Base-by-base conservation (phyloP, 2,888 invertebrate genomes). In the Norana najaformis region DNA sequence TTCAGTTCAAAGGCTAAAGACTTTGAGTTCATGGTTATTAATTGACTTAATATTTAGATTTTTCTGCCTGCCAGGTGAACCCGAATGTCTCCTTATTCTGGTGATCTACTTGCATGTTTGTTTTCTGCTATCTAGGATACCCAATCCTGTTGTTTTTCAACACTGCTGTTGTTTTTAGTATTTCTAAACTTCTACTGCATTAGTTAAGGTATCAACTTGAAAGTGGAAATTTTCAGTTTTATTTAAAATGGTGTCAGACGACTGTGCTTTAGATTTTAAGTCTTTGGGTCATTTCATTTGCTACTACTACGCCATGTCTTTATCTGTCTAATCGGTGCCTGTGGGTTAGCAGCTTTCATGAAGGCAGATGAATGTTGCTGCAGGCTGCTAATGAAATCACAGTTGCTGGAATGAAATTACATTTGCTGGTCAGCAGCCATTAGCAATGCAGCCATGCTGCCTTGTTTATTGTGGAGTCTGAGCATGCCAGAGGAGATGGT, bases 351-450 rank as follows among this genome's bases (percentile, higher is more conserved):
- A 69, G 30, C 30, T 69, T 30, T 8, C 69, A 3, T 69, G 69
- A n/a, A 69, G n/a, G n/a, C 69, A 69, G 69, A 69, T 69, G 69
- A 69, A 69, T 69, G n/a, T n/a, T n/a, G 69, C 69, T 69, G n/a
- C n/a, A n/a, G 8, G 1, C 30, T n/a, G 69, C 30, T 69, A 69
- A 69, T n/a, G 69, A 69, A 69, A 69, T 69, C 69, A 69, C n/a
- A n/a, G n/a, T n/a, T n/a, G n/a, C n/a, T n/a, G n/a, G n/a, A n/a
- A n/a, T n/a, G n/a, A n/a, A n/a, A n/a, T n/a, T n/a, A n/a, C n/a
- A 69, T 69, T 69, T 69, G 30, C 69, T 11, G 69, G n/a, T 30
- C n/a, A 47, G 69, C 69, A 30, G n/a, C n/a, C 69, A 69, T 11
- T 69, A n/a, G n/a, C 69, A 69, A 8, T n/a, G 69, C 69, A n/a